Evolutionary conservation across 2,797 vertebrate species (phyloP).

Genomic region (Pygocentrus nattereri): DNA sequence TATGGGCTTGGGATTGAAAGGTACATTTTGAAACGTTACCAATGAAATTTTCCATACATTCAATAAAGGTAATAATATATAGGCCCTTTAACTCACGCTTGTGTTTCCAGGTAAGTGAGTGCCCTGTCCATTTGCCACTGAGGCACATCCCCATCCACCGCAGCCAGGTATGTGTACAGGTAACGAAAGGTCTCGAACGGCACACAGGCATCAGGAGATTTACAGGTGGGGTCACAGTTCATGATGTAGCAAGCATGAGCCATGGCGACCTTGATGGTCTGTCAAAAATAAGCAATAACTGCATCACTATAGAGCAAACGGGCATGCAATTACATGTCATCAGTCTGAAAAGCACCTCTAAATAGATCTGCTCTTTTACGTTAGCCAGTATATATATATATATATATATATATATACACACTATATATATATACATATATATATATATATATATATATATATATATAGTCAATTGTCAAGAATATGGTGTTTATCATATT

Average conservation of each 20-base stretch:
- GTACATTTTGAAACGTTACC: too few relatives aligned
- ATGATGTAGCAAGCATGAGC: constrained; percentile 73
- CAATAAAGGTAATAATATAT: too few relatives aligned
- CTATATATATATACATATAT: too few relatives aligned
- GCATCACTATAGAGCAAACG: not conserved
- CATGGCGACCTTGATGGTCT: constrained; percentile 76
- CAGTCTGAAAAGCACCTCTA: too few relatives aligned
- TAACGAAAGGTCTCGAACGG: constrained; percentile 72
- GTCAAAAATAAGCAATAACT: constrained; percentile 41
- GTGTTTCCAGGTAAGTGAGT: constrained; percentile 72
- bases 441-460: too few relatives aligned
- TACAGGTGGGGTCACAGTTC: constrained; percentile 61
- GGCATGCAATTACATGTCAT: not conserved
- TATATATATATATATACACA: too few relatives aligned
- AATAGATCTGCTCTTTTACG: too few relatives aligned
- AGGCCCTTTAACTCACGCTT: constrained; percentile 71
- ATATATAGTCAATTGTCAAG: not conserved
- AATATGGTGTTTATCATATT: not conserved
- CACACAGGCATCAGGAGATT: constrained; percentile 63
- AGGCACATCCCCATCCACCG: constrained; percentile 32
- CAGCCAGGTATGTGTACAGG: constrained; percentile 40
- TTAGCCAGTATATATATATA: not conserved
- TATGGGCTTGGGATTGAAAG: not conserved
- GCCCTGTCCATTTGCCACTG: constrained; percentile 68
- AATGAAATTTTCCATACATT: too few relatives aligned